Evolutionary conservation across 2,113 vertebrate species (phyloP).

Genomic region (Alosa alosa): DNA sequence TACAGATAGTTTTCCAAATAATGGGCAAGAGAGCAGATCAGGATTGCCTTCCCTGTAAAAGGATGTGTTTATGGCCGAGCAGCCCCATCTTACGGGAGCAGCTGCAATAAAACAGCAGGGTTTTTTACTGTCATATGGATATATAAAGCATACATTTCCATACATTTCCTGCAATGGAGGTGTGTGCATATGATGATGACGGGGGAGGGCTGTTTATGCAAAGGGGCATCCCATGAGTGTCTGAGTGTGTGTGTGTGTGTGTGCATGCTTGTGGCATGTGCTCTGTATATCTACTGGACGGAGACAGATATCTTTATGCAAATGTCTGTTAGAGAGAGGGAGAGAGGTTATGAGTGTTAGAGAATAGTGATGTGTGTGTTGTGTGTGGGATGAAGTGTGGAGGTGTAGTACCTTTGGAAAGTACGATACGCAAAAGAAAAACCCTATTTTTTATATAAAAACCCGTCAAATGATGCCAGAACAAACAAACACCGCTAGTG

Average conservation of each 20-base stretch:
- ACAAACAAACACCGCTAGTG: too few relatives aligned
- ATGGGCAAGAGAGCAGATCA: background rate
- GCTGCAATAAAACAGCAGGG: background rate
- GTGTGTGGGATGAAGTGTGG: too few relatives aligned
- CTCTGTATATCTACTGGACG: too few relatives aligned
- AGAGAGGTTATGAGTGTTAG: too few relatives aligned
- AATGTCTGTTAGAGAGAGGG: too few relatives aligned
- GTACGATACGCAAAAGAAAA: too few relatives aligned
- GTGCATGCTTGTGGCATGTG: too few relatives aligned
- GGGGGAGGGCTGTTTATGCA: background rate
- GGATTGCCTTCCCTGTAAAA: background rate
- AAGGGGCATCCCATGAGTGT: background rate
- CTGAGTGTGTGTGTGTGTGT: background rate
- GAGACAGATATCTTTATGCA: too few relatives aligned
- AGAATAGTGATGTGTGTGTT: too few relatives aligned
- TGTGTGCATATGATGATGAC: background rate
- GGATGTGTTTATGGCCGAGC: background rate
- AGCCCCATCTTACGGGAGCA: background rate
- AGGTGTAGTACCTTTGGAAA: too few relatives aligned
- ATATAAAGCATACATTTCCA: constrained; percentile 33
- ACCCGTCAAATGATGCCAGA: too few relatives aligned
- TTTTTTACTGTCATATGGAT: constrained; percentile 16
- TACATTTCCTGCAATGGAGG: background rate
- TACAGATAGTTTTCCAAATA: background rate
- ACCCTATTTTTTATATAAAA: too few relatives aligned